These are phyloP conservation scores for Bombylius discolor DNA, from an alignment of 2,888 invertebrate genomes.

Conservation along the genomic window DNA sequence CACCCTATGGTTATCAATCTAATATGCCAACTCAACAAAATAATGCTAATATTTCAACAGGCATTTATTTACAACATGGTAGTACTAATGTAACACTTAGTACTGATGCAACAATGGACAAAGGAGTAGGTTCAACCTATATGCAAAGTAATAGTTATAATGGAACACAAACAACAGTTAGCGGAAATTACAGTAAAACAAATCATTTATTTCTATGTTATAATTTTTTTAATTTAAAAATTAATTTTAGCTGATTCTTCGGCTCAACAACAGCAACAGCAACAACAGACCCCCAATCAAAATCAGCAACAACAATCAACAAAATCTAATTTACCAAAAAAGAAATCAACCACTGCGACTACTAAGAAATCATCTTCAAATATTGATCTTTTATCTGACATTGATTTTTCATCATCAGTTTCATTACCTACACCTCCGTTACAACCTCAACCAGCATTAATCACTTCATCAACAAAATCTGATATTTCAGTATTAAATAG, in stretches of 20 bases:
- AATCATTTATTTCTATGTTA: too few relatives aligned
- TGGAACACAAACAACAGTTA: slow-evolving; percentile 30
- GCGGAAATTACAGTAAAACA: slow-evolving; percentile 16
- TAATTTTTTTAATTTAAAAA: not conserved
- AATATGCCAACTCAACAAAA: not conserved
- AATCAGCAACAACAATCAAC: slow-evolving; percentile 7
- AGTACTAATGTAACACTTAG: too few relatives aligned
- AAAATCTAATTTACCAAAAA: slow-evolving; percentile 1
- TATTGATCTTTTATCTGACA: slow-evolving; percentile 61
- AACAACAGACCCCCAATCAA: not conserved
- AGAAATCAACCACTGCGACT: not conserved
- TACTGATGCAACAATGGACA: too few relatives aligned
- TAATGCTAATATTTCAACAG: not conserved
- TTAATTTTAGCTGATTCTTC: not conserved
- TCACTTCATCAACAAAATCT: not conserved
- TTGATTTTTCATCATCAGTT: slow-evolving; percentile 47
- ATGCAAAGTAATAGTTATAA: slow-evolving; percentile 30
- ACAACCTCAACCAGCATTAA: slow-evolving; percentile 19
- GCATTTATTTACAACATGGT: too few relatives aligned
- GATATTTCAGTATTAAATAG: not conserved
- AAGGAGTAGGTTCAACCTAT: slow-evolving; percentile 20
- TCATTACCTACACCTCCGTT: slow-evolving; percentile 24
- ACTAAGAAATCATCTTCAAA: slow-evolving; percentile 33
- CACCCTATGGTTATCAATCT: slow-evolving; percentile 31
- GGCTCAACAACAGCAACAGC: not conserved